Base-by-base conservation (phyloP, 2,888 invertebrate genomes). In the Ormyrus thymus region DNA sequence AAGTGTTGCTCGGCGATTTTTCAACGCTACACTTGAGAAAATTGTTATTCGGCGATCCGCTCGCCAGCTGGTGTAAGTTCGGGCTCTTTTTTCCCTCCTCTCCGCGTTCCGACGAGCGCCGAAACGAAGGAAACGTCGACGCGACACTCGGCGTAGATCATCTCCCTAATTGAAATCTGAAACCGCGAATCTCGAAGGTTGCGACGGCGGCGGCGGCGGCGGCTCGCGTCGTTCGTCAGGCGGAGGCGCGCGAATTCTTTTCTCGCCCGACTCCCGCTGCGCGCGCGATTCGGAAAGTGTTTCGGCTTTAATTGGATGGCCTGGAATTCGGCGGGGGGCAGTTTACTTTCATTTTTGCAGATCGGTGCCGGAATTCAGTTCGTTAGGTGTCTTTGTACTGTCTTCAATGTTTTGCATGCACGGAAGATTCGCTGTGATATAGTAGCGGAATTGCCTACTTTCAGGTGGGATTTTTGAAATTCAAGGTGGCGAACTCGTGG, bases 241-340 rank as follows among this genome's bases (percentile, higher is more conserved):
- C 9, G 29, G 29, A 29, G 29, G 29, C 29, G 29, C 29, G 29
- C 29, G 29, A 29, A 29, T 29, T 29, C 29, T 62, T 58, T n/a
- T 45, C 13, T 48, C 11, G 48, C 51, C 45, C 53, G 51, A 29
- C 75, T 13, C 68, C 50, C 48, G 72, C 64, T 45, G 65, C 8
- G 64, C 43, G 29, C 29, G 29, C 29, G 29, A 29, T 29, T 29
- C 1, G 1, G 43, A 58, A 69, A 69, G 56, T 64, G 64, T 70
- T 76, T 70, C 64, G 56, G 58, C 45, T 76, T 76, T 76, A 76
- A 76, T 76, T 76, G 69, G 76, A 70, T 76, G 76, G 70, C 64
- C 76, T 50, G 62, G 29, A 69, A 75, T 68, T 68, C 50, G 29
- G 6, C 6, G 56, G 4, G 48, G 4, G 1, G 29, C 1, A 1